Conservation (phyloP, 2,888 invertebrate species). For the Dryobotodes eremita region DNA sequence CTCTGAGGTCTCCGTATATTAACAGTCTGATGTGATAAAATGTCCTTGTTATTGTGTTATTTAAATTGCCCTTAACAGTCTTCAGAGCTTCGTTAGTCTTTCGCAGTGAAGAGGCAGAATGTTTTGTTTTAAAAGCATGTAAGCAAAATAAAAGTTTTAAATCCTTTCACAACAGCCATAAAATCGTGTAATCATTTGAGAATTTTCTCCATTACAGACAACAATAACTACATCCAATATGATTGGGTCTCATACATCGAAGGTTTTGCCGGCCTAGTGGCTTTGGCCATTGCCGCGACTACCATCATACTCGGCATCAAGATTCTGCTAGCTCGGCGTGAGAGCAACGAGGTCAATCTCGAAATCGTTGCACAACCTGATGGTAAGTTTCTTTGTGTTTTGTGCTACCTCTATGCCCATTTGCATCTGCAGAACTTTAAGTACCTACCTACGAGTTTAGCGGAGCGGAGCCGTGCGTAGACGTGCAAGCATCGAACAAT, state of each 20-base stretch:
- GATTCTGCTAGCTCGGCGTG: conserved; percentile 46
- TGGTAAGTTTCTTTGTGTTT: conserved; percentile 24
- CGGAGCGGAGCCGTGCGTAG: too few species aligned
- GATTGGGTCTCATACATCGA: conserved; percentile 74
- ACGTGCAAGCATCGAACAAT: too few species aligned
- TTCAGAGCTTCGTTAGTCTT: not conserved
- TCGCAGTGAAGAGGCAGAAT: not conserved
- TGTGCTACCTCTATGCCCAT: not conserved
- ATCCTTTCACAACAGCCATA: not conserved
- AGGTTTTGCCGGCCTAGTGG: conserved; percentile 62
- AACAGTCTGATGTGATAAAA: not conserved
- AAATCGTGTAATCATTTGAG: conserved; percentile 1
- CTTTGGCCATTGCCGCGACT: conserved; percentile 27
- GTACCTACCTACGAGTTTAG: not conserved
- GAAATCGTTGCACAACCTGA: not conserved
- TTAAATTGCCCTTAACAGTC: too few species aligned
- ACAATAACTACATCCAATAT: not conserved
- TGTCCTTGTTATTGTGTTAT: too few species aligned
- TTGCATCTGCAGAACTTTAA: not conserved
- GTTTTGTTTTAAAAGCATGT: not conserved
- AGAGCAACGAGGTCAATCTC: not conserved
- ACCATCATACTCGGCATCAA: conserved; percentile 65
- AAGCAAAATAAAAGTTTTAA: not conserved
- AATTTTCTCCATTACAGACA: not conserved
- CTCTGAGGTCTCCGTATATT: not conserved